Percentiles rank a stretch among this genome's conserved stretches.
These are phyloP conservation scores for Gerris buenoi DNA, from an alignment of 1,140 invertebrate genomes.

Conservation along the genomic window DNA sequence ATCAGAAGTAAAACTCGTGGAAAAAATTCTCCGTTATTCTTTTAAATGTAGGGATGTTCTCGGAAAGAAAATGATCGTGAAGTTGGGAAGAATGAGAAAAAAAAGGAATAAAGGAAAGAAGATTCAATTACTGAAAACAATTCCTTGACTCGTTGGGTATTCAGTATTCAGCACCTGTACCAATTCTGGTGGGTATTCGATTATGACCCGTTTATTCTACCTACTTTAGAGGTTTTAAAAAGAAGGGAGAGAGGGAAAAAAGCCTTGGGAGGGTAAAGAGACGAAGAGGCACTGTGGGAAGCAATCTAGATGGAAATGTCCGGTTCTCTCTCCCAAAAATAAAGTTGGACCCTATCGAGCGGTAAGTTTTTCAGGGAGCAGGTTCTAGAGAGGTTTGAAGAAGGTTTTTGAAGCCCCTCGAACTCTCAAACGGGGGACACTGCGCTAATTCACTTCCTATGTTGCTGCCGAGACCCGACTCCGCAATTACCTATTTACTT, in stretches of 20 bases:
- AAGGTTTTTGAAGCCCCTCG: too few relatives aligned
- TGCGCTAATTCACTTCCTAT: conserved; percentile 3
- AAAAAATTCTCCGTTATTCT: too few relatives aligned
- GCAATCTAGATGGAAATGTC: conserved; percentile 6
- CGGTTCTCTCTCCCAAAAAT: not conserved
- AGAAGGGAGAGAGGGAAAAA: not conserved
- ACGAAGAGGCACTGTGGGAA: not conserved
- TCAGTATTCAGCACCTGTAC: conserved; percentile 4
- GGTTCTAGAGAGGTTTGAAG: not conserved
- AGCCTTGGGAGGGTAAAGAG: not conserved
- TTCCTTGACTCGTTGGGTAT: conserved; percentile 2
- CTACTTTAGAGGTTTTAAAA: not conserved
- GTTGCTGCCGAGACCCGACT: not conserved
- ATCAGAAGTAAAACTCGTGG: too few relatives aligned
- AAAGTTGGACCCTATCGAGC: not conserved
- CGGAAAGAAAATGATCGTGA: too few relatives aligned
- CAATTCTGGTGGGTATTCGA: not conserved
- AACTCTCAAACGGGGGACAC: not conserved
- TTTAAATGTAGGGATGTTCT: too few relatives aligned
- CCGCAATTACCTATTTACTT: conserved; percentile 4
- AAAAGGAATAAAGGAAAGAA: not conserved
- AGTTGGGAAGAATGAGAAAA: too few relatives aligned
- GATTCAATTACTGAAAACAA: conserved; percentile 5
- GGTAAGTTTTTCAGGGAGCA: conserved; percentile 1
- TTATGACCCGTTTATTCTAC: conserved; percentile 1